Conservation (phyloP, 2,797 vertebrate genomes). For the Anguilla anguilla region DNA sequence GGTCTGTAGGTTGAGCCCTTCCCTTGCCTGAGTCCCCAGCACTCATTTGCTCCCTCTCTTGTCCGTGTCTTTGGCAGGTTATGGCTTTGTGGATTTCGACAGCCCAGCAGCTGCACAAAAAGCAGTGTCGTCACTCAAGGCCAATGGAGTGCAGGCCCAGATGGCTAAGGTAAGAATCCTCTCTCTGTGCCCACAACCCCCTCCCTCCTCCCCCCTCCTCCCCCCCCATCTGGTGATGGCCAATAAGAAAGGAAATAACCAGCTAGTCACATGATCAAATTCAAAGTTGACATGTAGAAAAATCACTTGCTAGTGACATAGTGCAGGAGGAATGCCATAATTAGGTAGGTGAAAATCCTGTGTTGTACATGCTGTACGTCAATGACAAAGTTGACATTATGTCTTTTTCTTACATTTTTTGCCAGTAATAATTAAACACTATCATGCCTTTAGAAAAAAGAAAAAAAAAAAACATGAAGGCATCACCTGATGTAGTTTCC, state of each 20-base stretch:
- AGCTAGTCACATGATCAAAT: neutral
- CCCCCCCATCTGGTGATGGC: too few relatives aligned
- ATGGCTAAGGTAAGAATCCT: slow-evolving; percentile 89
- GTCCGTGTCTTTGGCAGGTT: slow-evolving; percentile 74
- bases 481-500: too few relatives aligned
- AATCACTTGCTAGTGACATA: neutral
- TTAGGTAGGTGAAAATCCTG: neutral
- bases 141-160: slow-evolving; percentile 93
- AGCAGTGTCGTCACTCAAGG: slow-evolving; percentile 94
- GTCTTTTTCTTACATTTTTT: neutral
- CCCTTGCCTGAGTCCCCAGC: neutral
- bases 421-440: neutral
- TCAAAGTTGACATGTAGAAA: neutral
- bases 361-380: neutral
- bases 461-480: neutral
- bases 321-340: neutral
- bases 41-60: slow-evolving; percentile 40
- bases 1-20: neutral
- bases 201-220: too few relatives aligned
- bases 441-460: neutral
- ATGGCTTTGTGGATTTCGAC: slow-evolving; percentile 98
- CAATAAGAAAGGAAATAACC: neutral
- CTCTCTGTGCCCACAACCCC: neutral
- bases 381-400: neutral
- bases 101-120: slow-evolving; percentile 95